Evolutionary conservation across 2,113 vertebrate genomes (phyloP).

Genomic region (Vireo altiloquus): DNA sequence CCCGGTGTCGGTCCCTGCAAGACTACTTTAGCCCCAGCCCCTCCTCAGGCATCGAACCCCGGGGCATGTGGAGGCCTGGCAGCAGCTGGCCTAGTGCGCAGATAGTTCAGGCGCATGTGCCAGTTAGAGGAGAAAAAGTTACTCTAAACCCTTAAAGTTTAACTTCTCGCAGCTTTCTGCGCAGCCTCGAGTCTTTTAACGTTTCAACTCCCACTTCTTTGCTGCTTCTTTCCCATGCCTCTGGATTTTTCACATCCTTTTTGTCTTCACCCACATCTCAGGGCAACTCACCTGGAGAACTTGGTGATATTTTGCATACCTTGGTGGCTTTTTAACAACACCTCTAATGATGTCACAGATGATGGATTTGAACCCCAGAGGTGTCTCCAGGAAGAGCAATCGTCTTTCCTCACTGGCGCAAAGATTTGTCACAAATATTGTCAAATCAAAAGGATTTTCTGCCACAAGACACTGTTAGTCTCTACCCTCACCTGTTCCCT

Average conservation of each 20-base stretch:
- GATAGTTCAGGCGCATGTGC: accelerated
- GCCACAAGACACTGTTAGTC: not conserved
- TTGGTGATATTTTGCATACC: not conserved
- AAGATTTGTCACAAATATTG: no score
- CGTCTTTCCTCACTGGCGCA: accelerated
- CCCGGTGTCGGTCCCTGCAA: not conserved
- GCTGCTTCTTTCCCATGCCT: not conserved
- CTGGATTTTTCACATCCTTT: not conserved
- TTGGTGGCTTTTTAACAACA: not conserved
- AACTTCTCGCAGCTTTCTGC: not conserved
- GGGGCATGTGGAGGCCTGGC: accelerated
- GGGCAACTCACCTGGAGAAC: not conserved
- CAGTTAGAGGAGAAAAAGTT: not conserved
- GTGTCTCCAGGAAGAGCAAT: not conserved
- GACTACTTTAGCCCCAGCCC: not conserved
- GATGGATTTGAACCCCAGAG: not conserved
- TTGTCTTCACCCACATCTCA: not conserved
- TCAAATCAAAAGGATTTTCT: not conserved
- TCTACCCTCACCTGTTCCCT: not conserved
- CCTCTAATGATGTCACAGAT: not conserved
- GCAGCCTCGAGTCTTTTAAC: not conserved
- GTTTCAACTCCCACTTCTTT: not conserved
- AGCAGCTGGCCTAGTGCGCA: accelerated
- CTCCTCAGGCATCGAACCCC: not conserved
- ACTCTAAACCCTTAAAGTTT: not conserved